Conservation (phyloP, 2,888 invertebrate genomes). For the Mantis religiosa region DNA sequence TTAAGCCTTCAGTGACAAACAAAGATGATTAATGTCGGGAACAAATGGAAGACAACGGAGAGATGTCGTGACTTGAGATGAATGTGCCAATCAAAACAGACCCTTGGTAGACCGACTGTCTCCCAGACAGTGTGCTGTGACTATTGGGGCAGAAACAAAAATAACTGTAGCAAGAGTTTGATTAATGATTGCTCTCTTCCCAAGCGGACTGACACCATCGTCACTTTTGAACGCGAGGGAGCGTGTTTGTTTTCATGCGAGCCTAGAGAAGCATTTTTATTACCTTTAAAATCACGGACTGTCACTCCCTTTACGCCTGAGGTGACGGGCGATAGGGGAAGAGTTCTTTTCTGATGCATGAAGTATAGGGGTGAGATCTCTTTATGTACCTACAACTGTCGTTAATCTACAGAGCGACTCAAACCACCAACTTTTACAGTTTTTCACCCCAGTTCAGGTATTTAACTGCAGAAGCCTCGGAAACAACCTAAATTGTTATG, state of each 20-base stretch:
- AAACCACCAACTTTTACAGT: neutral
- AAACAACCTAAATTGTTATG: too few species aligned
- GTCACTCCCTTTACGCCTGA: neutral
- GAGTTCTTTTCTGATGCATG: neutral
- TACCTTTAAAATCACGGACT: neutral
- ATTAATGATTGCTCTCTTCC: slow-evolving; percentile 6
- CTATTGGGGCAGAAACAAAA: neutral
- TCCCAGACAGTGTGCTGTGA: neutral
- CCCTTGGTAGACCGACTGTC: neutral
- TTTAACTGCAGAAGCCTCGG: too few species aligned
- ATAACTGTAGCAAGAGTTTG: neutral
- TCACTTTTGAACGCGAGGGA: neutral
- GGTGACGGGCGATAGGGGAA: neutral
- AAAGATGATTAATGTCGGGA: neutral
- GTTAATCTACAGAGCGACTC: neutral
- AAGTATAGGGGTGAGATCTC: neutral
- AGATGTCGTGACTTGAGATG: neutral
- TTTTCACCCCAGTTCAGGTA: neutral
- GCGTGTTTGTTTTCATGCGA: neutral
- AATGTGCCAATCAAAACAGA: neutral
- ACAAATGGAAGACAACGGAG: neutral
- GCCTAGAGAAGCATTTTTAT: neutral
- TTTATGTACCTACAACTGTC: neutral
- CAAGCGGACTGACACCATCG: neutral
- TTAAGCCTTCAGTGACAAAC: neutral